A percentile compares a stretch with the other conserved stretches of the same genome.
These are phyloP conservation scores for Epizoanthus stellaris DNA, from an alignment of 92 coral and sea anemone genomes.

Conservation along the genomic window DNA sequence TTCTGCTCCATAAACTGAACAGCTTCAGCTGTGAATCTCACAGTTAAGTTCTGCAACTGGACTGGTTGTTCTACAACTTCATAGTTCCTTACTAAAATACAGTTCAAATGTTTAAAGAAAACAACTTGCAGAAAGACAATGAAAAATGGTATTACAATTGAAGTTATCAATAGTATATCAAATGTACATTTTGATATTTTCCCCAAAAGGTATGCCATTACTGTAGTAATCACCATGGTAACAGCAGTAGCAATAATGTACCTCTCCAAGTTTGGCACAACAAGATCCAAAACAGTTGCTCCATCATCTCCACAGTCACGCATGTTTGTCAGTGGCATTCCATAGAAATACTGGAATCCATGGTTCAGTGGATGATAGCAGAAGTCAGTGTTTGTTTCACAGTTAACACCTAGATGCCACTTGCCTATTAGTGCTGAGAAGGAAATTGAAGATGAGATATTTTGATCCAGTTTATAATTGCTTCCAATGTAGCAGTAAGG, in stretches of 20 bases:
- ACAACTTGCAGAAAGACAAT: neutral
- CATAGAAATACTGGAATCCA: constrained; percentile 59
- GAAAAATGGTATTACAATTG: neutral
- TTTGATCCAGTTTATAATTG: neutral
- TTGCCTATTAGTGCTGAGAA: constrained; percentile 75
- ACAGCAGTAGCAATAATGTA: constrained; percentile 29
- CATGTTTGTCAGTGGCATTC: constrained; percentile 70
- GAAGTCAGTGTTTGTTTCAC: no score
- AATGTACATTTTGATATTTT: neutral
- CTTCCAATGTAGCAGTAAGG: neutral
- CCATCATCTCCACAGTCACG: constrained; percentile 59
- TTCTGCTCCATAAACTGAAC: constrained; percentile 63
- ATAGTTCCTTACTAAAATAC: constrained; percentile 72
- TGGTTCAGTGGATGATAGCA: no score
- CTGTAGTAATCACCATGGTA: constrained; percentile 43
- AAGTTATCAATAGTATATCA: neutral
- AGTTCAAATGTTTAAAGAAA: constrained; percentile 12
- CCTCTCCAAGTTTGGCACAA: constrained; percentile 37
- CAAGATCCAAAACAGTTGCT: constrained; percentile 37
- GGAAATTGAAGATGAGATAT: neutral
- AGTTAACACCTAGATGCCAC: constrained; percentile 55
- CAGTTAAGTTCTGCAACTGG: constrained; percentile 76
- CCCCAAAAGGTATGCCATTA: constrained; percentile 16
- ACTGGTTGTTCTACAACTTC: constrained; percentile 87
- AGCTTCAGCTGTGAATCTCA: constrained; percentile 89